Percentiles rank a stretch among this genome's conserved stretches.
phyloP scores from a whole-genome alignment of 92 coral and sea anemone genomes.

The Anthopleura xanthogrammica region DNA sequence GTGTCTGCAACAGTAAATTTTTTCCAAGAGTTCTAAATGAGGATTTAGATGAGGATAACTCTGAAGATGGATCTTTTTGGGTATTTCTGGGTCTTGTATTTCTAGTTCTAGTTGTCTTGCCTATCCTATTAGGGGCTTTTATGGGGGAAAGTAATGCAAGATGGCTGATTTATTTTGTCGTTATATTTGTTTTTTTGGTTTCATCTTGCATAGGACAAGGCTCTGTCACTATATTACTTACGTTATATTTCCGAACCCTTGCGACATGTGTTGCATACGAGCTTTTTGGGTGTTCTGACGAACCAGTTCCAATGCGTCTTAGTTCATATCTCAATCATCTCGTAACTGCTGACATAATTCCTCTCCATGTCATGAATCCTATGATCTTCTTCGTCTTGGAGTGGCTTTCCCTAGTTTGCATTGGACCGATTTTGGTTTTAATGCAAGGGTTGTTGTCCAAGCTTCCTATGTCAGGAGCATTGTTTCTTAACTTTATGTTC shows the following conservation, averaged over 20 bases:
- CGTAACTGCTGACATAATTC: background rate
- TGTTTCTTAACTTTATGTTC: background rate
- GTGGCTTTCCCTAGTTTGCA: background rate
- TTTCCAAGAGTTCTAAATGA: slow-evolving; percentile 35
- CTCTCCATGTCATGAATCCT: slow-evolving; percentile 4
- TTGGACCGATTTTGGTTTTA: background rate
- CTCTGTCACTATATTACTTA: background rate
- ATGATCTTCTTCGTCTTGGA: background rate
- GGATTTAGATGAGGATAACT: background rate
- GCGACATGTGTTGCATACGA: background rate
- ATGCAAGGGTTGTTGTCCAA: background rate
- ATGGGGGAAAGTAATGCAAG: background rate
- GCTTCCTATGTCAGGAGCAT: background rate
- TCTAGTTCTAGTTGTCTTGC: background rate
- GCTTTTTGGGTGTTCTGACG: background rate
- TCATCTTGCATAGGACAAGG: background rate
- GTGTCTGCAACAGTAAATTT: background rate
- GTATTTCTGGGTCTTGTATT: background rate
- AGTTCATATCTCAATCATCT: background rate
- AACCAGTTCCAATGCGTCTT: background rate
- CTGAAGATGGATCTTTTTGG: background rate
- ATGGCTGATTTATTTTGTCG: background rate
- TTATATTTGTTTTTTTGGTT: background rate
- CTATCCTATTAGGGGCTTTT: background rate
- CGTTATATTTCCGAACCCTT: background rate